Evolutionary conservation across 2,888 invertebrate species (phyloP).

Genomic region (Drosophila anomalipes): DNA sequence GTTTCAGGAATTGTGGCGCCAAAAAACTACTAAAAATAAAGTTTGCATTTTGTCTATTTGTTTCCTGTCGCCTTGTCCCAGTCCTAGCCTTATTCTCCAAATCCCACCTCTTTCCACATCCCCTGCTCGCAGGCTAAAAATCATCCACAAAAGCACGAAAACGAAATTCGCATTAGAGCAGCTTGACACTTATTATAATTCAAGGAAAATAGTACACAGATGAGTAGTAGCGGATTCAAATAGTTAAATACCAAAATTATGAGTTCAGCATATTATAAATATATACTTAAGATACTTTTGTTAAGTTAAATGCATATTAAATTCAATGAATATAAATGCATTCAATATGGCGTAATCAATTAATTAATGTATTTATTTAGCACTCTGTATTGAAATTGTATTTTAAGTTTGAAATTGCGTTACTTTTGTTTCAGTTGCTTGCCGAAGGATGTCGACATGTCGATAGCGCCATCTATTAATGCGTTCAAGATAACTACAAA

Average conservation of each 20-base stretch:
- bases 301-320: background rate
- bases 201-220: constrained; percentile 7
- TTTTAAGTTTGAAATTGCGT: constrained; percentile 2
- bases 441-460: constrained; percentile 6
- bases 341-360: background rate
- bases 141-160: constrained; percentile 40
- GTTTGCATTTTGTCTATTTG: constrained; percentile 76
- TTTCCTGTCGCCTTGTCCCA: constrained; percentile 74
- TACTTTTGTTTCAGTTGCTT: background rate
- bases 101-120: background rate
- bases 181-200: constrained; percentile 43
- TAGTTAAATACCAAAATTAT: background rate
- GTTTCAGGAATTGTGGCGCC: constrained; percentile 73
- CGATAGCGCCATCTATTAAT: constrained; percentile 37
- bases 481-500: accelerated
- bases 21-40: constrained; percentile 81
- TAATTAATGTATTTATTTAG: background rate
- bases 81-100: constrained; percentile 2
- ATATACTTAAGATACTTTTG: background rate
- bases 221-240: background rate
- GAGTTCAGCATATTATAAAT: background rate
- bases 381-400: background rate
- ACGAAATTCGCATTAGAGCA: constrained; percentile 41
- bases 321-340: background rate
- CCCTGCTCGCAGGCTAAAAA: constrained; percentile 14